Evolutionary conservation across 2,888 invertebrate genomes (phyloP), one percentile per base, ranked within the genome.

Genomic region (Eudasyphora cyanicolor): DNA sequence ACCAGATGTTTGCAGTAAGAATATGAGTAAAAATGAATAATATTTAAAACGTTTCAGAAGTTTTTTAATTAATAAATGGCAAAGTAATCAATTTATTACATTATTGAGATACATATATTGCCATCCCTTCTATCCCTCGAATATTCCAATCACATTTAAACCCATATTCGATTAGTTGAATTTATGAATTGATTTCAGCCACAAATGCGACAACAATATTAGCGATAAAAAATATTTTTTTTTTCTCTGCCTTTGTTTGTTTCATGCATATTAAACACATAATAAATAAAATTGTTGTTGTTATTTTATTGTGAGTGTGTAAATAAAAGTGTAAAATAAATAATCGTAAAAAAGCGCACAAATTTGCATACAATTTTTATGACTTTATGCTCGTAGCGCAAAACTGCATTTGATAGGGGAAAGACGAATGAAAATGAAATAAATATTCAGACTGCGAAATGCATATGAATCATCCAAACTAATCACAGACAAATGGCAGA

Each of bases 291-390:
- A 67, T 42, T 42, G 38, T 67, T 67, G 38, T 12, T 42, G n/a
- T 67, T n/a, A n/a, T n/a, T 67, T 42, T 67, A 67, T 21, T 67
- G 67, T 42, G 21, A 67, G 38, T 10, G 64, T n/a, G n/a, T n/a
- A 17, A 62, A 38, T 42, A 42, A 24, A 67, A 67, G 64, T 64
- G 29, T 42, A 67, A 67, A 42, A 67, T 67, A 42, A 21, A 67
- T 67, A 67, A 67, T 67, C 67, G 42, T 67, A 67, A 67, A 67
- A 64, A 14, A 29, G n/a, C 45, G 45, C 38, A 35, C 21, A n/a
- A n/a, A 64, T 38, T 19, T 42, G 5, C 67, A 67, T 24, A 35
- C 42, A 42, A 24, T 67, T 35, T 42, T 67, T 67, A 67, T 14
- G 38, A 67, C 67, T 42, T 67, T 67, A 67, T 67, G 67, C 42